These are phyloP conservation scores for Eupithecia dodoneata DNA, from an alignment of 2,888 invertebrate genomes.

Conservation along the genomic window DNA sequence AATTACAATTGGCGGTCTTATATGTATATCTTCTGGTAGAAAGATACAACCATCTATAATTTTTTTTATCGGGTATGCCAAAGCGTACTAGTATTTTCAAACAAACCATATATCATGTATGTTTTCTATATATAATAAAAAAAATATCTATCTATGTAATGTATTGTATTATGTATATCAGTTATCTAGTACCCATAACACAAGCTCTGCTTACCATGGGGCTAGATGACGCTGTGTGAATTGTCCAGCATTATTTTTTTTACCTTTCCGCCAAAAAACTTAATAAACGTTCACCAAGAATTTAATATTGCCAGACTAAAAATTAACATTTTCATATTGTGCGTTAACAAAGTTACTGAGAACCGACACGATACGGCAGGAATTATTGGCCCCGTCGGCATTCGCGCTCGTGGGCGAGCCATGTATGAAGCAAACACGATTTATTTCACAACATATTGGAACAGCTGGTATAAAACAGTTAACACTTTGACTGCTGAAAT, in stretches of 20 bases:
- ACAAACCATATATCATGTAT: neutral
- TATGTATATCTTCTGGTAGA: too few species aligned
- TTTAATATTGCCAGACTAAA: constrained; percentile 1
- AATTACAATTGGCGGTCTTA: too few species aligned
- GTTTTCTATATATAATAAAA: too few species aligned
- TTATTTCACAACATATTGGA: constrained; percentile 16
- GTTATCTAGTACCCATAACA: too few species aligned
- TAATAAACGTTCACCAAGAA: neutral
- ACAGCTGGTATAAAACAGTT: neutral
- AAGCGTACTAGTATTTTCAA: neutral
- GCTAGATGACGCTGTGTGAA: too few species aligned
- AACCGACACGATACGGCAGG: constrained; percentile 26
- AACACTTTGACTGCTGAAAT: too few species aligned
- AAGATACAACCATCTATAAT: too few species aligned
- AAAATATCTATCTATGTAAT: too few species aligned
- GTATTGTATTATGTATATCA: too few species aligned
- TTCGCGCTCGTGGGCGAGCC: constrained; percentile 9
- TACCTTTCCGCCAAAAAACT: neutral
- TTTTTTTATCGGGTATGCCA: too few species aligned
- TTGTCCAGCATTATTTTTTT: too few species aligned
- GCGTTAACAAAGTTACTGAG: constrained; percentile 9
- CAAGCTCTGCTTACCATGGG: too few species aligned
- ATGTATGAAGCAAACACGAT: constrained; percentile 22
- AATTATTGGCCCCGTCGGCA: constrained; percentile 19
- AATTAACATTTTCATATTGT: constrained; percentile 15